These are phyloP conservation scores for Tursiops truncatus DNA, from an alignment of 2,113 vertebrate genomes.

Conservation along the genomic window DNA sequence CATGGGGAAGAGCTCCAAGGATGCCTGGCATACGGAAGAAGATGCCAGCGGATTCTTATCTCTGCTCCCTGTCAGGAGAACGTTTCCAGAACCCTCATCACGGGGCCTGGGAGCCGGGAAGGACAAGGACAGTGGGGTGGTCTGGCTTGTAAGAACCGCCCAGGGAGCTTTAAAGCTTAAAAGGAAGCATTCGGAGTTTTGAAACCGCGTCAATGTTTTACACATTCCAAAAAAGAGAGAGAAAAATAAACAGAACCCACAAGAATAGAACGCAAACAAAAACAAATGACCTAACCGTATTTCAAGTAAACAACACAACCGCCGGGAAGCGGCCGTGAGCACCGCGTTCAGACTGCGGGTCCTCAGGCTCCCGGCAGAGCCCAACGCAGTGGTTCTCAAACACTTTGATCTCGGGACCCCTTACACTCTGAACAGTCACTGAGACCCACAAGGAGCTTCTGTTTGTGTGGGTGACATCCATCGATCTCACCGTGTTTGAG, in stretches of 20 bases:
- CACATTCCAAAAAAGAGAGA: neutral
- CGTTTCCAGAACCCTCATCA: neutral
- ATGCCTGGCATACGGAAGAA: neutral
- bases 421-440: fast-evolving
- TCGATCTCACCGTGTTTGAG: fast-evolving
- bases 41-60: fast-evolving
- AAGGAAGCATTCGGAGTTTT: neutral
- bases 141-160: neutral
- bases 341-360: fast-evolving
- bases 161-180: neutral
- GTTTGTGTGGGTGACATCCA: fast-evolving
- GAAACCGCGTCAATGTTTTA: neutral
- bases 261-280: neutral
- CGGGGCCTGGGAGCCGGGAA: neutral
- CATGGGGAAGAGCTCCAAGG: neutral
- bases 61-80: neutral
- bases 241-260: neutral
- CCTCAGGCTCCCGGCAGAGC: neutral
- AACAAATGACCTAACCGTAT: neutral
- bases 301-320: neutral
- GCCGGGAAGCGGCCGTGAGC: fast-evolving
- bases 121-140: neutral
- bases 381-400: fast-evolving
- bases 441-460: neutral
- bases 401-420: neutral